phyloP scores from a whole-genome alignment of 37 sponge, comb jelly and placozoan genomes.

The Chondrilla cf. caribensis region DNA sequence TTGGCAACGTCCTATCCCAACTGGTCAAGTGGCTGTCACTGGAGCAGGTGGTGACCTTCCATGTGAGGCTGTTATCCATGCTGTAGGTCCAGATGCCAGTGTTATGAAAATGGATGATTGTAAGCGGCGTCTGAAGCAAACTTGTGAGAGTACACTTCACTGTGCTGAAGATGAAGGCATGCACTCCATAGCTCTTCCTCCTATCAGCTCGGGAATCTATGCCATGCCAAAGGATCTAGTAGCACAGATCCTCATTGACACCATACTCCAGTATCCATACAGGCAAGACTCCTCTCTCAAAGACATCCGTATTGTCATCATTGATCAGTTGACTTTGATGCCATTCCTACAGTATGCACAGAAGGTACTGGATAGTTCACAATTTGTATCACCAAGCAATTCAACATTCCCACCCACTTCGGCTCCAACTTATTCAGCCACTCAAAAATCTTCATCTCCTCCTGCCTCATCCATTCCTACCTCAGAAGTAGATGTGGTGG shows the following conservation, averaged over 20 bases:
- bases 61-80: slow-evolving; percentile 63
- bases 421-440: too few species aligned
- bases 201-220: slow-evolving; percentile 66
- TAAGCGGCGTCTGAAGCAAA: slow-evolving; percentile 24
- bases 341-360: background rate
- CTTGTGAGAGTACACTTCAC: slow-evolving; percentile 7
- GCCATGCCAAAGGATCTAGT: slow-evolving; percentile 34
- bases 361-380: background rate
- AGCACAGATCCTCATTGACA: slow-evolving; percentile 32
- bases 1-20: slow-evolving; percentile 7
- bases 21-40: slow-evolving; percentile 46
- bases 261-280: slow-evolving; percentile 32
- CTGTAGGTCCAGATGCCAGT: slow-evolving; percentile 55
- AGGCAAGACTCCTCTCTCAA: slow-evolving; percentile 15
- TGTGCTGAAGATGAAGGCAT: slow-evolving; percentile 21
- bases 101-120: background rate
- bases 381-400: too few species aligned
- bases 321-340: slow-evolving; percentile 29
- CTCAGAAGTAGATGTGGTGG: background rate
- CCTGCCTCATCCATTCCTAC: too few species aligned
- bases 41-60: slow-evolving; percentile 51
- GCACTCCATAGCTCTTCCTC: slow-evolving; percentile 65
- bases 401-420: too few species aligned
- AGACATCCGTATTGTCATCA: slow-evolving; percentile 70
- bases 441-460: too few species aligned